These are phyloP conservation scores for Drosophila basisetae DNA, from an alignment of 2,888 invertebrate species.

Conservation along the genomic window DNA sequence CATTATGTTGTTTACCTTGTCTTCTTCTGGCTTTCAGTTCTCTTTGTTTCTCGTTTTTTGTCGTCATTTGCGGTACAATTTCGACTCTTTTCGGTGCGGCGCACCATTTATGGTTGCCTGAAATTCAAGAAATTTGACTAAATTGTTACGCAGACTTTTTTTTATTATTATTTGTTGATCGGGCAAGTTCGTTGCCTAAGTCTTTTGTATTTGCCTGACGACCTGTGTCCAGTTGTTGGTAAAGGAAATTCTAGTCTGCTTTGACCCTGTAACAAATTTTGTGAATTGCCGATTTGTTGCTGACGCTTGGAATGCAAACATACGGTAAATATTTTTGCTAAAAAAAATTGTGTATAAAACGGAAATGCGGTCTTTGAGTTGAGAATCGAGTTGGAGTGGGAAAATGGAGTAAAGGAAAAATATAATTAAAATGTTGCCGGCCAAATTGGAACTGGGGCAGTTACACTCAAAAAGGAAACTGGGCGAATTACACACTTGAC, in stretches of 20 bases:
- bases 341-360: conserved; percentile 13
- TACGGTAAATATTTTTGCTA: conserved; percentile 24
- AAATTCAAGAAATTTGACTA: conserved; percentile 75
- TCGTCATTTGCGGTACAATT: conserved; percentile 62
- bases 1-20: conserved; percentile 63
- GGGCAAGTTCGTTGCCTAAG: conserved; percentile 71
- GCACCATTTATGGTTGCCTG: conserved; percentile 57
- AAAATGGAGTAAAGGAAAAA: conserved; percentile 15
- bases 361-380: conserved; percentile 33
- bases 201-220: conserved; percentile 64
- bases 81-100: conserved; percentile 48
- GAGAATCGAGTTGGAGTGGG: conserved; percentile 8
- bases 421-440: conserved; percentile 12
- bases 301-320: conserved; percentile 29
- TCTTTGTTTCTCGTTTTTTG: conserved; percentile 20
- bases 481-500: conserved; percentile 29
- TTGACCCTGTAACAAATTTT: conserved; percentile 79
- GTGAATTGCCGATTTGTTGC: conserved; percentile 44
- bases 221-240: conserved; percentile 36
- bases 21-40: conserved; percentile 36
- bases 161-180: conserved; percentile 3
- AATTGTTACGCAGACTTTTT: conserved; percentile 47
- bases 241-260: conserved; percentile 72
- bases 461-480: conserved; percentile 6
- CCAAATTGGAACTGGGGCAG: conserved; percentile 1